Percentiles rank a stretch among this genome's conserved stretches.
phyloP scores from a whole-genome alignment of 1,140 invertebrate genomes.

The Oncopeltus fasciatus region DNA sequence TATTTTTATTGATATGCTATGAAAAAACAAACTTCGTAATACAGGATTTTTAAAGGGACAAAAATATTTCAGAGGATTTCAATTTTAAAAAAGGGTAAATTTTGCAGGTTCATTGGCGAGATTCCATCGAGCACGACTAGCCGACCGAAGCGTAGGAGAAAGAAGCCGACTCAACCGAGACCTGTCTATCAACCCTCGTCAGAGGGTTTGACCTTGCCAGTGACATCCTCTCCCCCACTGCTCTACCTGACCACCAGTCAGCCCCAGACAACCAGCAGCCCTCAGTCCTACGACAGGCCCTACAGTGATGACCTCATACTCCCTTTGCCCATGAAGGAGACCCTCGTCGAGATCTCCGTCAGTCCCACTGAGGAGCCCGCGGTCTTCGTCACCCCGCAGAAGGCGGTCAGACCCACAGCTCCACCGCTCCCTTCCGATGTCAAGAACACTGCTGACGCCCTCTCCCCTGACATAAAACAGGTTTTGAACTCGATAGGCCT shows the following conservation, averaged over 20 bases:
- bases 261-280: neutral
- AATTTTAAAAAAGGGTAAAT: too few relatives aligned
- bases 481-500: conserved; percentile 33
- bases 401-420: conserved; percentile 18
- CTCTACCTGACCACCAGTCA: neutral
- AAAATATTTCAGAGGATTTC: too few relatives aligned
- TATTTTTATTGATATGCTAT: too few relatives aligned
- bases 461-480: conserved; percentile 32
- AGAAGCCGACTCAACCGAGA: neutral
- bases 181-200: conserved; percentile 21
- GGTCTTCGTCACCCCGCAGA: neutral
- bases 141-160: conserved; percentile 12
- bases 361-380: neutral
- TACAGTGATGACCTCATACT: neutral
- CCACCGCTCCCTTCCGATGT: conserved; percentile 24
- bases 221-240: neutral
- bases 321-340: neutral
- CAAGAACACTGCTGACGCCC: conserved; percentile 28
- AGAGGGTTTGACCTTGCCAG: conserved; percentile 7
- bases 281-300: neutral
- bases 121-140: too few relatives aligned
- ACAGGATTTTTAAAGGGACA: too few relatives aligned
- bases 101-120: too few relatives aligned
- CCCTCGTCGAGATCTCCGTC: conserved; percentile 4
- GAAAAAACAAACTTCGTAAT: too few relatives aligned